Base-by-base conservation (phyloP, 2,797 vertebrate species). In the Pangasius mekongensis region DNA sequence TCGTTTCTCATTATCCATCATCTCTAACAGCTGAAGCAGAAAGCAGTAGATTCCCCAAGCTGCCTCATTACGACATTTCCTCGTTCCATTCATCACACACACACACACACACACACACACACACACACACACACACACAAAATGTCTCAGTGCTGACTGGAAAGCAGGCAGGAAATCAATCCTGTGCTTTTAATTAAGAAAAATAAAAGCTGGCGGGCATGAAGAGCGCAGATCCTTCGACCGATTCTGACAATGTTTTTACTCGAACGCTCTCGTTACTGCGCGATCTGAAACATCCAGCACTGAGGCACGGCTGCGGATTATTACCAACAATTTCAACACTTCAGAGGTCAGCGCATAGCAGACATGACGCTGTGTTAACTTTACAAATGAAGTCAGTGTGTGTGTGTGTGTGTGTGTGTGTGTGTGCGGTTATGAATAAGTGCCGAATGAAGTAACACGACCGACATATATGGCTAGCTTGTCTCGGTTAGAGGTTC, bases 111-210 rank as follows among this genome's bases (percentile, higher is more conserved):
- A 52, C 71, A 84, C 54, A 80, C 62, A 78, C 74, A 86, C 85
- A 83, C 78, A 47, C 43, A 33, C 78, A 81, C 78, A 39, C 33
- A 82, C 81, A 47, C 58, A 83, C 58, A 83, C 36, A 64, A 22
- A 62, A 0, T 64, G 24, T 36, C 66, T 69, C 86, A 83, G 69
- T 22, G 39, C 36, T 84, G 49, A 81, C 64, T 56, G 88, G 6
- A 54, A 69, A 87, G 36, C 82, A 74, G 71, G 87, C 89, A 84
- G 71, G 62, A 88, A 90, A 88, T 89, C 89, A 82, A 83, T 89
- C 13, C n/a, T 24, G 39, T 78, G 39, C 85, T 89, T 87, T 85
- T 43, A 87, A 87, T 87, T 69, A 85, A 87, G 22, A 83, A 69
- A 77, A 85, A 87, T 43, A 77, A 87, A 90, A 87, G 62, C 33